Base-by-base conservation (phyloP, 2,888 invertebrate species). In the Euzophera pinguis region DNA sequence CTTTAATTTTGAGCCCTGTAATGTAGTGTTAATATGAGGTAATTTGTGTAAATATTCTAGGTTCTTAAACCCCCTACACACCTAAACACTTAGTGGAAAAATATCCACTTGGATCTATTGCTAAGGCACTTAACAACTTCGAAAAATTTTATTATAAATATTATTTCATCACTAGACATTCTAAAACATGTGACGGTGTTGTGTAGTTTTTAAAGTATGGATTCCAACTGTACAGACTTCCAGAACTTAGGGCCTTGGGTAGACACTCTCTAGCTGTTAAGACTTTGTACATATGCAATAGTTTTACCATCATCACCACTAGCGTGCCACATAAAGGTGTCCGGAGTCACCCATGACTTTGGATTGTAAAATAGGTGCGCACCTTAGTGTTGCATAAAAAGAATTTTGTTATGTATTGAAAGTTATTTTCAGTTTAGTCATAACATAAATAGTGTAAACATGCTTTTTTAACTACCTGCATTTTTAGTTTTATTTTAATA, bases 291-390 rank as follows among this genome's bases (percentile, higher is more conserved):
- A 17, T 48, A 13, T 27, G 48, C 38, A 38, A 38, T 48, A 27
- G 17, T 27, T 27, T 22, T n/a, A n/a, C 27, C 38, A n/a, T 14
- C 12, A 37, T 9, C 13, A 13, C 17, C 22, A 22, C 27, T 27
- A 37, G 13, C 27, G n/a, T 17, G 38, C 12, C 27, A 50, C 49
- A 13, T 38, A 6, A n/a, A n/a, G 7, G 1, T 32, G 32, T 9
- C 10, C 22, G 1, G 29, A 38, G 14, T 12, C 9, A 43, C 34
- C 5, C n/a, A n/a, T n/a, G n/a, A 8, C 32, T 65, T 75, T 71
- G 68, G 70, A 73, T 78, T 84, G 82, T 81, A 73, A 80, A 81
- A 84, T 84, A 82, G 81, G 78, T 81, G 78, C 77, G 71, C 79
- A 81, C 73, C 71, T 77, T 75, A 71, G 72, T 64, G 64, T 73